These are phyloP conservation scores for Pseudopodoces humilis DNA, from an alignment of 2,113 vertebrate genomes.

Conservation along the genomic window DNA sequence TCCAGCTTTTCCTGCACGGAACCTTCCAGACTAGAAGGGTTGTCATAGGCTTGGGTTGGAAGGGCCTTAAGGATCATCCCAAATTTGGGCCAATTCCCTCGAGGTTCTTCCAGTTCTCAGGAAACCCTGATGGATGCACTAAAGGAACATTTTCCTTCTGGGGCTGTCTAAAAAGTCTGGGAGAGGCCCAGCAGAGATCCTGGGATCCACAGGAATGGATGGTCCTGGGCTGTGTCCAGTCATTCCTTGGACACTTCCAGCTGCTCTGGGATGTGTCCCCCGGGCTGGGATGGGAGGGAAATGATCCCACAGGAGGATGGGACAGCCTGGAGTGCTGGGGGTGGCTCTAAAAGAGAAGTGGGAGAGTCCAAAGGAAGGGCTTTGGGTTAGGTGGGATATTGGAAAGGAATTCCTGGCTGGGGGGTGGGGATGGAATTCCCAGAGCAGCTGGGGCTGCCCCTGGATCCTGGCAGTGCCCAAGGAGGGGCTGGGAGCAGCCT, in stretches of 20 bases:
- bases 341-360: not conserved
- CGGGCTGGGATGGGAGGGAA: not conserved
- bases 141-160: not conserved
- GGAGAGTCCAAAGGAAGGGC: not conserved
- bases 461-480: not conserved
- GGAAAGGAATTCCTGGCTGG: not conserved
- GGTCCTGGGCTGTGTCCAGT: not conserved
- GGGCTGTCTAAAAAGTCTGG: no score
- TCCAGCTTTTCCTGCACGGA: not conserved
- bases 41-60: not conserved
- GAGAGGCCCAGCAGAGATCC: not conserved
- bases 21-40: not conserved
- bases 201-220: not conserved
- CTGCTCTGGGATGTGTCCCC: not conserved
- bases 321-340: not conserved
- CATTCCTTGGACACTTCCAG: not conserved
- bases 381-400: not conserved
- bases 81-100: not conserved
- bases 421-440: not conserved
- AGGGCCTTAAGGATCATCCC: fast-evolving
- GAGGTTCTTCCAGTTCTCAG: not conserved
- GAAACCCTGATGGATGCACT: not conserved
- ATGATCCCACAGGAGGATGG: not conserved
- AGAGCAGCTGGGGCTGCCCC: not conserved
- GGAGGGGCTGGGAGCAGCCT: not conserved